phyloP scores from a whole-genome alignment of 2,113 vertebrate species.

The Struthidea cinerea region DNA sequence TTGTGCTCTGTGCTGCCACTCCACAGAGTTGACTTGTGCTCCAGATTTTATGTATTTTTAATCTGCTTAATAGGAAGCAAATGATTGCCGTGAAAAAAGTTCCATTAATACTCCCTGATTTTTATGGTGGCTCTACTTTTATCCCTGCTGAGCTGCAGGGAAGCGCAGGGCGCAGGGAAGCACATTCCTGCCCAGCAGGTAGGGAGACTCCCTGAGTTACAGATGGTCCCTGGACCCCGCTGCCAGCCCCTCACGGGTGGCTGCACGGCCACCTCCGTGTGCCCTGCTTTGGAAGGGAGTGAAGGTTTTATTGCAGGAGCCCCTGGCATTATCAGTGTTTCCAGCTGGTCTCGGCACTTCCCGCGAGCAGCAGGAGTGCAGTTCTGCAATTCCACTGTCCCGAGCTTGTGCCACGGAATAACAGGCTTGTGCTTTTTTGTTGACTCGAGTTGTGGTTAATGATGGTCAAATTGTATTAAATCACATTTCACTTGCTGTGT shows the following conservation, averaged over 20 bases:
- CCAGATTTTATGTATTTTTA: background rate
- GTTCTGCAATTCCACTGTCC: slow-evolving; percentile 8
- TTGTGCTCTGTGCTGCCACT: background rate
- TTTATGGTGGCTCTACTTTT: fast-evolving
- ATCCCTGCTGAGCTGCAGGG: background rate
- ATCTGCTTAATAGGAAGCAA: background rate
- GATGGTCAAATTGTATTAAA: background rate
- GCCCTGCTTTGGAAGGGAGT: background rate
- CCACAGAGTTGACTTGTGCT: background rate
- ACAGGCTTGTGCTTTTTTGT: background rate
- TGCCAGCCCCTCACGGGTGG: background rate
- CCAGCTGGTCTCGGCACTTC: slow-evolving; percentile 15
- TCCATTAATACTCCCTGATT: background rate
- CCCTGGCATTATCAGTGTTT: background rate
- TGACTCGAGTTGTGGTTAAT: background rate
- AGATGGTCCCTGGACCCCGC: background rate
- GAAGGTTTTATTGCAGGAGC: background rate
- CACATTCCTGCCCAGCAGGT: background rate
- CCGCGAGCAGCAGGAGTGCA: background rate
- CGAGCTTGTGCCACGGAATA: background rate
- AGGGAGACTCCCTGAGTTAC: background rate
- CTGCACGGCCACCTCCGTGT: background rate
- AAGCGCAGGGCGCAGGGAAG: fast-evolving
- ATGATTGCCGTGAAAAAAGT: background rate
- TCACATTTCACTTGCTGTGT: background rate